phyloP scores from a whole-genome alignment of 2,888 invertebrate genomes.

The Sphecodes monilicornis region DNA sequence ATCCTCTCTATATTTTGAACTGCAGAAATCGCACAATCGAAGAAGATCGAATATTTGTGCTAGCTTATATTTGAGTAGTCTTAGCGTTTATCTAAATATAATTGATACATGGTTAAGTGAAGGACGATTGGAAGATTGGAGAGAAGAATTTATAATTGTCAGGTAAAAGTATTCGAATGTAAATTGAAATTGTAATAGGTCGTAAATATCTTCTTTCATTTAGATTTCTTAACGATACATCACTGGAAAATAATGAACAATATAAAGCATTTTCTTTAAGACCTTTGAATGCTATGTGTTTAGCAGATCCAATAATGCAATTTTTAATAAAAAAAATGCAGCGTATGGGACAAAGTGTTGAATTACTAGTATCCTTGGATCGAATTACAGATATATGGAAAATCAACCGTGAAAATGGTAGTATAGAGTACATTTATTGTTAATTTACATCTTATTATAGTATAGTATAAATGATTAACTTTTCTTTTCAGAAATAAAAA shows the following conservation, averaged over 20 bases:
- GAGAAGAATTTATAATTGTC: conserved; percentile 86
- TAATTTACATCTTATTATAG: not conserved
- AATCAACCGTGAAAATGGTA: conserved; percentile 69
- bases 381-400: conserved; percentile 82
- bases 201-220: conserved; percentile 10
- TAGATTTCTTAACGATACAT: conserved; percentile 64
- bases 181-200: conserved; percentile 8
- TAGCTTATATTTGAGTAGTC: conserved; percentile 85
- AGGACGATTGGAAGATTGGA: conserved; percentile 86
- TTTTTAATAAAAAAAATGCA: conserved; percentile 78
- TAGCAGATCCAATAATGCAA: conserved; percentile 80
- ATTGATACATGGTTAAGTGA: conserved; percentile 87
- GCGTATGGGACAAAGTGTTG: conserved; percentile 82
- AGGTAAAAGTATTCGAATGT: conserved; percentile 60
- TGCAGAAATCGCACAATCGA: conserved; percentile 77
- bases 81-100: conserved; percentile 86
- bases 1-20: conserved; percentile 83
- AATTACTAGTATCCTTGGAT: conserved; percentile 81
- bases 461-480: conserved; percentile 16
- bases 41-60: conserved; percentile 81
- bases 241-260: conserved; percentile 69
- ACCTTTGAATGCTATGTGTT: conserved; percentile 70
- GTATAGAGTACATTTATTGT: conserved; percentile 28
- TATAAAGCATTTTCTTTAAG: conserved; percentile 75
- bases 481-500: conserved; percentile 70